Evolutionary conservation across 2,113 vertebrate species (phyloP).

Genomic region (Phrynocephalus versicolor): DNA sequence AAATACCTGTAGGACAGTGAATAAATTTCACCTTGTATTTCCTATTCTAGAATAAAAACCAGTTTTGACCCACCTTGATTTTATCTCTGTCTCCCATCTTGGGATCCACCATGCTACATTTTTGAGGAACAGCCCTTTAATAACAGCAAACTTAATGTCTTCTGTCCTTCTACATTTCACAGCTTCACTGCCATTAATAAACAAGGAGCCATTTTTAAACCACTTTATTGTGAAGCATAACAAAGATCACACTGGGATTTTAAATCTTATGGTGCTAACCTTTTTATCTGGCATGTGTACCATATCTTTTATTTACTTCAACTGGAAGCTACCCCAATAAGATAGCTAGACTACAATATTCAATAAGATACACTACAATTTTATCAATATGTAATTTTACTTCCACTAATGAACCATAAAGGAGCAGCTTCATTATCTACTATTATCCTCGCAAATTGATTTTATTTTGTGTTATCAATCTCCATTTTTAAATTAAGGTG

Average conservation of each 20-base stretch:
- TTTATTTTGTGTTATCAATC: neutral
- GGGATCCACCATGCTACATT: neutral
- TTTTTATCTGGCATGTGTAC: neutral
- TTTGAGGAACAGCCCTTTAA: neutral
- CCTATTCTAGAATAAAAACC: neutral
- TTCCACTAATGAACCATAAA: too few relatives aligned
- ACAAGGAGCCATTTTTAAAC: neutral
- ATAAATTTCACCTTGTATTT: neutral
- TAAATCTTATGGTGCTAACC: neutral
- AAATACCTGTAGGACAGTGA: neutral
- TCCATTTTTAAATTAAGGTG: constrained; percentile 30
- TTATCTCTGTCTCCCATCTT: neutral
- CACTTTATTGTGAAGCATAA: neutral
- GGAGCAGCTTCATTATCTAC: neutral
- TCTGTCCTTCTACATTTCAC: neutral
- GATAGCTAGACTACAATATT: neutral
- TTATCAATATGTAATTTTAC: neutral
- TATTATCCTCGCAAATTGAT: neutral
- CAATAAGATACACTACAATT: neutral
- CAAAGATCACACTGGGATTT: neutral
- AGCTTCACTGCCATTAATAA: neutral
- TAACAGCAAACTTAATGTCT: neutral
- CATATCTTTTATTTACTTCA: neutral
- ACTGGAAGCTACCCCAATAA: neutral
- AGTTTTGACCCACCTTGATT: neutral